Base-by-base conservation (phyloP, 2,797 vertebrate genomes). In the Alca torda region DNA sequence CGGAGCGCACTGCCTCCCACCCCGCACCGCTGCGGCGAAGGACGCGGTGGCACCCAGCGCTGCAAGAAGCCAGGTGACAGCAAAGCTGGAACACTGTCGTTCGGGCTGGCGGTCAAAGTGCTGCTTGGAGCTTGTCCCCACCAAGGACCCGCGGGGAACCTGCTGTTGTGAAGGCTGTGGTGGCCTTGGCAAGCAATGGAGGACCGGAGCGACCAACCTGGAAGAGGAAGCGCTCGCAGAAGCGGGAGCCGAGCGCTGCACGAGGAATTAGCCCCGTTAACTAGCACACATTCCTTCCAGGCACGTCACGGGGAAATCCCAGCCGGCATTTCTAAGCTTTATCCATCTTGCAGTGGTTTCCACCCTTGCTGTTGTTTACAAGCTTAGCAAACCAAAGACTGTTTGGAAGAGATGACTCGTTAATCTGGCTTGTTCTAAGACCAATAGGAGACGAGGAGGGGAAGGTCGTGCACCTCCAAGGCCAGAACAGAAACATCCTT, bases 341-440 rank as follows among this genome's bases (percentile, higher is more conserved):
- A 89, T 65, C 74, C 84, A 68, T 68, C 90, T n/a, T 72, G 86
- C 77, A 33, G 25, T 31, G 87, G 77, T 73, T 94, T 92, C 89
- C 83, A 89, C 37, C 64, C 73, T 87, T 81, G 89, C 87, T 72
- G 68, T 51, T 96, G 84, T 82, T 95, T 93, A 93, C 87, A 83
- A 91, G 95, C 87, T 96, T 91, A 96, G 70, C 81, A 69, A 91
- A 90, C 89, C 39, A 45, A 95, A 93, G 95, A 92, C 92, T 85
- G 57, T 85, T 93, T 75, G 93, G 90, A 92, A 94, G 86, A 91
- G 87, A 96, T 95, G 93, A 85, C 82, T 89, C 70, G 87, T 92
- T 97, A 96, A 97, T 94, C 96, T 95, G 89, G 54, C 85, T 96
- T 95, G 77, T 82, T 75, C 56, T 79, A 82, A 96, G 31, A 90